Percentiles rank a stretch among this genome's conserved stretches.
Evolutionary conservation across 1,140 invertebrate species (phyloP).

Genomic region (Platorchestia sp.): DNA sequence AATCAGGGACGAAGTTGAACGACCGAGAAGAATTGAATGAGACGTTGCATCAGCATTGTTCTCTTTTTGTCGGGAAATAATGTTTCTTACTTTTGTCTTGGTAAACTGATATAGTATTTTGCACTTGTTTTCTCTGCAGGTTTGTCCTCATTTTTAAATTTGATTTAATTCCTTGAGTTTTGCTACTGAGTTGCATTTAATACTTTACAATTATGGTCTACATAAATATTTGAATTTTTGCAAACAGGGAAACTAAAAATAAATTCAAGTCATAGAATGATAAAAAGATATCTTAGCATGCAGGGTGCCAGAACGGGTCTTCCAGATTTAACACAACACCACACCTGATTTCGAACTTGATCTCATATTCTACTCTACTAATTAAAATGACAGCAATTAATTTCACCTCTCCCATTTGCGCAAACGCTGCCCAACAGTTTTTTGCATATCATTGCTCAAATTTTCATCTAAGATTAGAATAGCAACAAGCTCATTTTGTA

Average conservation of each 20-base stretch:
- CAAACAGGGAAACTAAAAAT: too few species aligned
- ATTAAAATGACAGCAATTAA: too few species aligned
- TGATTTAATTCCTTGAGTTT: too few species aligned
- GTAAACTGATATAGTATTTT: neutral
- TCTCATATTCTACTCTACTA: neutral
- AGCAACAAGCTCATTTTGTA: neutral
- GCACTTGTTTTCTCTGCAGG: too few species aligned
- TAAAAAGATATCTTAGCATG: too few species aligned
- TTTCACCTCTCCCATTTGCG: too few species aligned
- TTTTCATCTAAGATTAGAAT: neutral
- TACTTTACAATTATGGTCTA: too few species aligned
- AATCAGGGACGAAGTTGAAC: constrained; percentile 9
- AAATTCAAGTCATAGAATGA: too few species aligned
- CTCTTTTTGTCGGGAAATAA: neutral
- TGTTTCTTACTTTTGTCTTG: neutral
- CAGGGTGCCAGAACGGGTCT: too few species aligned
- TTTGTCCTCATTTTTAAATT: neutral
- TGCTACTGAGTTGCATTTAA: too few species aligned
- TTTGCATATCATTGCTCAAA: neutral
- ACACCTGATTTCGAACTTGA: neutral
- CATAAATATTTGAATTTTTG: too few species aligned
- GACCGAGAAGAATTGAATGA: neutral
- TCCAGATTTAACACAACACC: neutral
- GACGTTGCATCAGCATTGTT: neutral
- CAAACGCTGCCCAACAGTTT: neutral